Base-by-base conservation (phyloP, 64 coral and sea anemone genomes). In the Hydrozoanthus tunicans region DNA sequence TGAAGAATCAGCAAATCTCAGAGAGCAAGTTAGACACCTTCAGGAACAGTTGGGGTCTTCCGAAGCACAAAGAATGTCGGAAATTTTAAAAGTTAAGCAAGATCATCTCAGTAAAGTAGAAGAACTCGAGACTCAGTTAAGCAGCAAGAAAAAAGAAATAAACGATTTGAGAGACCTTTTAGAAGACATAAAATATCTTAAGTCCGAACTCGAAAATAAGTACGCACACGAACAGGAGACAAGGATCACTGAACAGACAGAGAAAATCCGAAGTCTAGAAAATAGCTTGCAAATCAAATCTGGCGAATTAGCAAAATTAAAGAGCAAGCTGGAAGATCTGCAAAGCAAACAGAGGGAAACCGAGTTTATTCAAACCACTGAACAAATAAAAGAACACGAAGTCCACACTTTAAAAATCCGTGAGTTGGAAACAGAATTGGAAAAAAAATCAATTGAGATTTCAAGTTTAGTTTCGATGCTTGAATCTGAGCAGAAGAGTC, bases 381-480 rank as follows among this genome's bases (percentile, higher is more conserved):
- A 94, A 8, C 93, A 94, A 65, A 32, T 94, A 15, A 91, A 92
- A 92, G 67, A 91, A 52, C 90, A 79, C 6, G 89, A 94, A 81
- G 58, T 77, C 73, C 83, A 94, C 62, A 89, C 90, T 86, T 56
- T 62, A 14, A 77, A 89, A 63, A 53, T 93, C 26, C 64, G 66
- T 72, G 77, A 78, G 13, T 51, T 93, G 7, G 76, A 97, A 73
- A 70, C 76, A 13, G 90, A 94, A 9, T 20, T 97, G 3, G 74
- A 77, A 6, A 89, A 72, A 55, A 94, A 89, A 79, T 92, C 89
- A 55, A 79, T 89, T 53, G 90, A 94, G 58, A 91, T 92, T 14
- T 27, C 77, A 53, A 77, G 90, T 59, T 78, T 94, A 5, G 60
- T 81, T 68, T 92, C 89, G 12, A 70, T 91, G 51, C 81, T 97